Conservation (phyloP, 2,888 invertebrate species). For the Argyresthia goedartella region DNA sequence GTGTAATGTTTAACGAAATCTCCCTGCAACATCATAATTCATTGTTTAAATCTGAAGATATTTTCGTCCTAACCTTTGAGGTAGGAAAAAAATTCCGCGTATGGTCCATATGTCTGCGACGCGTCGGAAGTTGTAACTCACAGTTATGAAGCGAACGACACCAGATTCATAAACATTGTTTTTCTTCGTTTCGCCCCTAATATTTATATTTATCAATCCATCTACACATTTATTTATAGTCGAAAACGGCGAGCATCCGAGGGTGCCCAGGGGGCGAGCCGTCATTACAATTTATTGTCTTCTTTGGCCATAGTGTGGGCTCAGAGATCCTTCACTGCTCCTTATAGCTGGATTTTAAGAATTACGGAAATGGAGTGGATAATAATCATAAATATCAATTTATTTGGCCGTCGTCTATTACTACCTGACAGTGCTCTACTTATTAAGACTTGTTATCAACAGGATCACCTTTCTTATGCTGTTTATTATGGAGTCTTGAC, state of each 20-base stretch:
- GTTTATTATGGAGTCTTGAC: too few relatives aligned
- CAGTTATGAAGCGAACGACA: conserved; percentile 70
- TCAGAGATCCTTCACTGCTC: conserved; percentile 29
- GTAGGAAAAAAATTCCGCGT: conserved; percentile 52
- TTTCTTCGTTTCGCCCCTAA: conserved; percentile 70
- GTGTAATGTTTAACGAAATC: too few relatives aligned
- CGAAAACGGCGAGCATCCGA: conserved; percentile 64
- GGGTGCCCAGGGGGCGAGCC: conserved; percentile 59
- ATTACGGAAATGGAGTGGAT: conserved; percentile 8
- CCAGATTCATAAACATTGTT: conserved; percentile 71
- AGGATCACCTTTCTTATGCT: background rate
- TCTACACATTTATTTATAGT: conserved; percentile 71
- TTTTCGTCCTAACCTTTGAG: background rate
- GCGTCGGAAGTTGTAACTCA: conserved; percentile 70
- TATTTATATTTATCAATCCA: conserved; percentile 72
- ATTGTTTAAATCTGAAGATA: background rate
- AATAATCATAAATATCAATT: conserved; percentile 5
- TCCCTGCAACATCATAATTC: background rate
- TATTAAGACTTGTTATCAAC: background rate
- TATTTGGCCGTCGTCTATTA: background rate
- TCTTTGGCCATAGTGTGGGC: conserved; percentile 58
- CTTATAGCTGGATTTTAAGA: conserved; percentile 41
- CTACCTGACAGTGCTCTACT: background rate
- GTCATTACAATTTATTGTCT: conserved; percentile 69
- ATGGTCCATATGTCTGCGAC: conserved; percentile 53